Conservation (phyloP, 2,797 vertebrate species). For the Adelosebastes latens region DNA sequence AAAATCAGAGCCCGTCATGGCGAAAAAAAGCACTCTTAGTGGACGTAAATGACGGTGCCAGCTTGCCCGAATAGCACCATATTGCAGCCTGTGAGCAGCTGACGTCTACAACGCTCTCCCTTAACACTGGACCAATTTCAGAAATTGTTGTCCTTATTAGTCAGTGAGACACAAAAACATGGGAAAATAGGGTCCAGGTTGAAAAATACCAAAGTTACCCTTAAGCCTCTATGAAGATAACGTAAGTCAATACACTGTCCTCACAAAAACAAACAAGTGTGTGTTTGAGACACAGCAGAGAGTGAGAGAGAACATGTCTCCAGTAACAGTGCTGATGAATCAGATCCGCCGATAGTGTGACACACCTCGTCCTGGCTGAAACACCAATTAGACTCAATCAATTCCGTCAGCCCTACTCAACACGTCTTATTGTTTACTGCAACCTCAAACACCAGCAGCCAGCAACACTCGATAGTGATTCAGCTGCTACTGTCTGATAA, state of each 20-base stretch:
- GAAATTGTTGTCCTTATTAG: no score
- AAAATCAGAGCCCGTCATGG: no score
- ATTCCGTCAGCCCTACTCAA: neutral
- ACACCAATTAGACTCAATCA: slow-evolving; percentile 24
- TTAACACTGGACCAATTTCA: no score
- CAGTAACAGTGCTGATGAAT: neutral
- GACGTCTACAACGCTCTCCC: no score
- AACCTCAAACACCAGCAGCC: neutral
- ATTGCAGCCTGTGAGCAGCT: no score
- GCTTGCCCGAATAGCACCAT: no score
- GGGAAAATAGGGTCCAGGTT: neutral
- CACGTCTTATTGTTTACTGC: neutral
- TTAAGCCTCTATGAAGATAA: neutral
- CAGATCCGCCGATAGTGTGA: neutral
- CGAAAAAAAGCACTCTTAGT: no score
- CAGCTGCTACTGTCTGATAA: neutral
- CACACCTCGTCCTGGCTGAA: neutral
- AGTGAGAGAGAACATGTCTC: neutral
- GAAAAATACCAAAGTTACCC: neutral
- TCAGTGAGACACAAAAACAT: neutral
- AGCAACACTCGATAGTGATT: slow-evolving; percentile 11
- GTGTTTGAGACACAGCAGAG: neutral
- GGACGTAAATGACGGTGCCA: no score
- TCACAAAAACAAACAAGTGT: neutral
- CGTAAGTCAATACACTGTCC: neutral